Conservation (phyloP, 2,797 vertebrate genomes). For the Cottoperca gobio region DNA sequence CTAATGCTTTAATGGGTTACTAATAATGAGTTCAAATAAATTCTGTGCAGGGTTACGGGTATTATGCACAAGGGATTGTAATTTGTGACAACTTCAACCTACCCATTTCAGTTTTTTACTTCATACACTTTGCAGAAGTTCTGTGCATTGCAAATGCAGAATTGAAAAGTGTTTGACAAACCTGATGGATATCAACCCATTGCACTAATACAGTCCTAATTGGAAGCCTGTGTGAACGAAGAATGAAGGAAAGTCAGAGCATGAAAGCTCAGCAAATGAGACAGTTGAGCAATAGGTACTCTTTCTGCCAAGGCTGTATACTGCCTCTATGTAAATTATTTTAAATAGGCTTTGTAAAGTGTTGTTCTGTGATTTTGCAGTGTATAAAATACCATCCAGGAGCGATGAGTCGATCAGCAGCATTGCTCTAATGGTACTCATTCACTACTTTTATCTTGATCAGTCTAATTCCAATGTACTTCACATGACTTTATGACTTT, state of each 20-base stretch:
- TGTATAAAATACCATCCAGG: slow-evolving; percentile 24
- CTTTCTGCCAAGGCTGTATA: background rate
- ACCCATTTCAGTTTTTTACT: background rate
- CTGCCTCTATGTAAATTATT: background rate
- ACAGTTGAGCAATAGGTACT: background rate
- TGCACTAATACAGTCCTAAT: slow-evolving; percentile 10
- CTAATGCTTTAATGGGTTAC: background rate
- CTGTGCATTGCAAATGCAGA: background rate
- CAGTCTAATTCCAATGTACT: slow-evolving; percentile 16
- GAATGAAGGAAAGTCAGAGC: background rate
- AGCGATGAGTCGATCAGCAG: slow-evolving; percentile 25
- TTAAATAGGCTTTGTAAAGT: background rate
- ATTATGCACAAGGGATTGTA: background rate
- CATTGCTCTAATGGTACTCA: slow-evolving; percentile 18
- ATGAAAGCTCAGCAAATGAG: background rate
- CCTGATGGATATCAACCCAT: slow-evolving; percentile 12
- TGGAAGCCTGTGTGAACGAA: background rate
- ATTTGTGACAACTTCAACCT: background rate
- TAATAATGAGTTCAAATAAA: background rate
- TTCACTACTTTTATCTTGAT: slow-evolving; percentile 37
- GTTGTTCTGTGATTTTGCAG: background rate
- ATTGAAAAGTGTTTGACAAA: background rate
- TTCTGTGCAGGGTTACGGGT: background rate
- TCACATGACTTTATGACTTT: slow-evolving; percentile 3
- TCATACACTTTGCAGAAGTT: background rate